Evolutionary conservation across 2,113 vertebrate genomes (phyloP).

Genomic region (Noturus placidus): DNA sequence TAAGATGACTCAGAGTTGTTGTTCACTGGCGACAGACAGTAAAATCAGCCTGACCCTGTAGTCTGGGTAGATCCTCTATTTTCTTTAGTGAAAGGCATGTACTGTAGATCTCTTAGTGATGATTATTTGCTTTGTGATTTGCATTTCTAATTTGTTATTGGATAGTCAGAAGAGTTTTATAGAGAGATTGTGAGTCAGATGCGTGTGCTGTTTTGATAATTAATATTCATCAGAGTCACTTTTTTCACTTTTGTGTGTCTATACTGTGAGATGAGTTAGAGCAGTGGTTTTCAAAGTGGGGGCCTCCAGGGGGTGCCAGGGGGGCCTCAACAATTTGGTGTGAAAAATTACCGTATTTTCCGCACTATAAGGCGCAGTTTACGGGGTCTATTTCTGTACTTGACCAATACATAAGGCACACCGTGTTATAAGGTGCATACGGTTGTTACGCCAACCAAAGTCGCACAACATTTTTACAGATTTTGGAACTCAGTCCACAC

Average conservation of each 20-base stretch:
- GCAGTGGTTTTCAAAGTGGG: too few species aligned
- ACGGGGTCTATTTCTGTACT: too few species aligned
- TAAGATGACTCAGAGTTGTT: conserved; percentile 50
- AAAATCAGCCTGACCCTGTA: conserved; percentile 24
- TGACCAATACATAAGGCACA: too few species aligned
- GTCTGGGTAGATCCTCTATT: not conserved
- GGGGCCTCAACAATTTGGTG: too few species aligned
- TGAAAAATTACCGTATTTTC: too few species aligned
- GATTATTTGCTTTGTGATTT: not conserved
- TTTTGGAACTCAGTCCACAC: too few species aligned
- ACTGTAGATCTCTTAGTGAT: not conserved
- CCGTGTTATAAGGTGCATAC: too few species aligned
- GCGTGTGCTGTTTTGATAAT: not conserved
- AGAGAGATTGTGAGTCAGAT: not conserved
- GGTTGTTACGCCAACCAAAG: too few species aligned
- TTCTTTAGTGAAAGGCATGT: not conserved
- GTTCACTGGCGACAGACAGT: conserved; percentile 38
- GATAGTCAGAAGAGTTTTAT: not conserved
- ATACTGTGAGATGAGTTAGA: not conserved
- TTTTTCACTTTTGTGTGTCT: not conserved
- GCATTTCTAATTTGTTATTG: not conserved
- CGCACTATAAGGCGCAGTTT: too few species aligned
- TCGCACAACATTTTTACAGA: too few species aligned
- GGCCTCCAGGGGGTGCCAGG: too few species aligned
- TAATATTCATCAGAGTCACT: not conserved